A percentile compares a stretch with the other conserved stretches of the same genome.
These are phyloP conservation scores for Aspidapion aeneum DNA, from an alignment of 2,888 invertebrate genomes.

Conservation along the genomic window DNA sequence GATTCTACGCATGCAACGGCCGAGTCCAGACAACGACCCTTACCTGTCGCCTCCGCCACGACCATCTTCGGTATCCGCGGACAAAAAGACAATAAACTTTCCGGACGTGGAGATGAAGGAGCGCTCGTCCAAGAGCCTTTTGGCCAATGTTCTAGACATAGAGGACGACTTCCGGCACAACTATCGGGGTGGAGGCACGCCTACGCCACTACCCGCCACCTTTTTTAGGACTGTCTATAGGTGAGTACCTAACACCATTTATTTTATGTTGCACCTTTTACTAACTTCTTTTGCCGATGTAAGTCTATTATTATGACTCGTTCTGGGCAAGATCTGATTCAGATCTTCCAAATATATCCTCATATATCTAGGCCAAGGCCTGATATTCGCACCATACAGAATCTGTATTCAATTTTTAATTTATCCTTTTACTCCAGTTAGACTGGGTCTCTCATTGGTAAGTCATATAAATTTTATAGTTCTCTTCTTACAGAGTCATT, in stretches of 20 bases:
- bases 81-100: constrained; percentile 46
- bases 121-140: constrained; percentile 87
- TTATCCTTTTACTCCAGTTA: too few relatives aligned
- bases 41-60: constrained; percentile 55
- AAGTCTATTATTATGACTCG: too few relatives aligned
- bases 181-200: constrained; percentile 62
- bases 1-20: constrained; percentile 90
- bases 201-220: constrained; percentile 55
- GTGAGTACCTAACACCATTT: constrained; percentile 45
- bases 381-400: too few relatives aligned
- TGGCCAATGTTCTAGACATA: constrained; percentile 94
- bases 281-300: too few relatives aligned
- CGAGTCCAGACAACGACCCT: constrained; percentile 40
- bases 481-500: too few relatives aligned
- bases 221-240: constrained; percentile 76
- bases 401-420: too few relatives aligned
- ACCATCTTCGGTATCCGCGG: constrained; percentile 48
- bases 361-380: too few relatives aligned
- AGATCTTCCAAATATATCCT: too few relatives aligned
- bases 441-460: too few relatives aligned
- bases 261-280: too few relatives aligned
- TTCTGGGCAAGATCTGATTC: too few relatives aligned
- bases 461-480: too few relatives aligned
- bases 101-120: constrained; percentile 69
- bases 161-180: constrained; percentile 90